These are phyloP conservation scores for Chunga burmeisteri DNA, from an alignment of 2,113 vertebrate genomes.

Conservation along the genomic window DNA sequence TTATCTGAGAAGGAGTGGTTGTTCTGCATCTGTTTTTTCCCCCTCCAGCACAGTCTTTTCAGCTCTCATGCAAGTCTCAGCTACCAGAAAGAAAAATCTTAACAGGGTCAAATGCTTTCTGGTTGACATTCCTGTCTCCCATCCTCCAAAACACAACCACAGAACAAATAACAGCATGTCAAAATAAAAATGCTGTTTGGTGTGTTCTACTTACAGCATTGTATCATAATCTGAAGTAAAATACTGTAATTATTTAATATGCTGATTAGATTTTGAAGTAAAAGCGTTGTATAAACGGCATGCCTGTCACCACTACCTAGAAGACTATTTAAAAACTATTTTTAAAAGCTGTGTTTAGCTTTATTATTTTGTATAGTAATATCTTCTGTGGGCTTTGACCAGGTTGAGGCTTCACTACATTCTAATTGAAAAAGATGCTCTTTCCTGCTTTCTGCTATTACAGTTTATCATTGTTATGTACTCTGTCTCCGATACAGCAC, in stretches of 20 bases:
- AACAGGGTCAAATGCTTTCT: background rate
- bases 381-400: background rate
- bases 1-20: background rate
- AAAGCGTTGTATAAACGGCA: accelerated
- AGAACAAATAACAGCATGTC: background rate
- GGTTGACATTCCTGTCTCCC: background rate
- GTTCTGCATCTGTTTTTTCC: background rate
- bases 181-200: background rate
- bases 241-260: accelerated
- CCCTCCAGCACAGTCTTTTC: background rate
- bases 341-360: background rate
- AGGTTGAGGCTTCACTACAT: accelerated
- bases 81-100: background rate
- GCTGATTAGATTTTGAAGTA: background rate
- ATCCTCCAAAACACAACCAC: background rate
- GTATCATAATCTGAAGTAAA: background rate
- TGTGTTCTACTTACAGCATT: background rate
- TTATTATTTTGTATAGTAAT: background rate
- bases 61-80: background rate
- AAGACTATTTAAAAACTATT: background rate
- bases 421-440: background rate
- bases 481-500: background rate
- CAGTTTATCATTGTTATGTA: background rate
- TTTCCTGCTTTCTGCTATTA: background rate
- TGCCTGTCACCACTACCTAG: background rate